Base-by-base conservation (phyloP, 2,113 vertebrate species). In the Desmodus rotundus region DNA sequence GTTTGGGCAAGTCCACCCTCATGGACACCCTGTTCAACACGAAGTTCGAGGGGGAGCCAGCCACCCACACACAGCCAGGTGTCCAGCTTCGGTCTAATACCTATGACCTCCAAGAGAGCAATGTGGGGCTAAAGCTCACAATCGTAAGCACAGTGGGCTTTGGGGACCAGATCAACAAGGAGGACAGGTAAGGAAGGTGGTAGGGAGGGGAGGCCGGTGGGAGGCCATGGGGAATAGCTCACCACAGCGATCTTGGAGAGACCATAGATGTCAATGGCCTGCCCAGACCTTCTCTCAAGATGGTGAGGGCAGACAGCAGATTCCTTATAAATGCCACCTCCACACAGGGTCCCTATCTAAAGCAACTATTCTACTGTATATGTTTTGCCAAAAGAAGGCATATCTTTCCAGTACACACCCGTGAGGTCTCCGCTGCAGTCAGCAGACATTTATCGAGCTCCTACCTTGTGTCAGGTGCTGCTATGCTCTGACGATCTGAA, bases 11-110 rank as follows among this genome's bases (percentile, higher is more conserved):
- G 97, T 99, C 99, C 67, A 99, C 99, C 28, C 98, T 99, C 78
- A 99, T 99, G 99, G 99, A 99, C 97, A 99, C 99, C 0, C 98
- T 99, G 98, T 99, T 99, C 98, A 99, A 99, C 98, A 99, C 99
- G 97, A 99, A 99, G 98, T 99, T 99, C 78, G 99, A 99, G 98
- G 99, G 99, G 4, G 99, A 99, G 61, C 99, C 99, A 63, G 99
- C 99, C 3, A 99, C 99, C 97, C 99, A 99, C 98, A 99, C 99
- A 54, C 99, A 99, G 97, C 99, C 99, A 0, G 99, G 99, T 7
- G 99, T 99, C 41, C 99, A 99, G 94, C 99, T 99, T 95, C 99
- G 98, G 93, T 99, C 99, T 97, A 99, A 98, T 96, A 99, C 99
- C 72, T 99, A 99, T 0, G 99, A 99, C 96, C 99, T 99, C 78